Conservation (phyloP, 2,888 invertebrate genomes). For the Stegana nigrithorax region DNA sequence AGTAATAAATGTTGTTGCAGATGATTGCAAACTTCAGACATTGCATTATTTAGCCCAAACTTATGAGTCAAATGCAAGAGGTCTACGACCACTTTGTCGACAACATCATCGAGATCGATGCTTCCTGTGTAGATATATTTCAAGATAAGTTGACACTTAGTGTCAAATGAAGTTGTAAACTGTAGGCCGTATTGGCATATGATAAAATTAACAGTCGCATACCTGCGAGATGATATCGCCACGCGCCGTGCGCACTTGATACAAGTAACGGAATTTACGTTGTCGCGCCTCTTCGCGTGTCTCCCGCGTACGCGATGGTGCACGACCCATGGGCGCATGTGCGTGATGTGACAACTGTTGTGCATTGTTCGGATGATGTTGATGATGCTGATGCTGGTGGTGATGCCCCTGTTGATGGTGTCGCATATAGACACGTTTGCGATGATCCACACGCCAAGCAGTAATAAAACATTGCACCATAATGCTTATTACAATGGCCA, state of each 20-base stretch:
- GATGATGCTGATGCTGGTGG: slow-evolving; percentile 49
- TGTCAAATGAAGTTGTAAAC: too few relatives aligned
- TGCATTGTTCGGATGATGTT: slow-evolving; percentile 32
- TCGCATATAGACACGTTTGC: slow-evolving; percentile 62
- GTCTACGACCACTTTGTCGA: too few relatives aligned
- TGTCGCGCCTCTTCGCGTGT: slow-evolving; percentile 84
- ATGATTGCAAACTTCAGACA: too few relatives aligned
- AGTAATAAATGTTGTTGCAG: too few relatives aligned
- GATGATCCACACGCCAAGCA: slow-evolving; percentile 68
- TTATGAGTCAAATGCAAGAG: too few relatives aligned
- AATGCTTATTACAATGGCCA: slow-evolving; percentile 65
- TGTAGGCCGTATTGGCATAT: too few relatives aligned
- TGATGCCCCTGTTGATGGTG: slow-evolving; percentile 48
- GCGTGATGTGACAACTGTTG: slow-evolving; percentile 35
- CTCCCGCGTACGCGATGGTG: slow-evolving; percentile 75
- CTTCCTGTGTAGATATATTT: too few relatives aligned
- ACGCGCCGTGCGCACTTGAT: slow-evolving; percentile 89
- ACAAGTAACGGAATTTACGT: slow-evolving; percentile 86
- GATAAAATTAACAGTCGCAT: slow-evolving; percentile 28
- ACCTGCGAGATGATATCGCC: slow-evolving; percentile 93
- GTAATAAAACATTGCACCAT: slow-evolving; percentile 69
- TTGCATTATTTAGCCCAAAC: too few relatives aligned
- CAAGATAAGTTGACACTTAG: too few relatives aligned
- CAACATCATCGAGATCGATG: too few relatives aligned
- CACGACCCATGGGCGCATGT: slow-evolving; percentile 46